Conservation (phyloP, 2,113 vertebrate species). For the Pteruthius melanotis region DNA sequence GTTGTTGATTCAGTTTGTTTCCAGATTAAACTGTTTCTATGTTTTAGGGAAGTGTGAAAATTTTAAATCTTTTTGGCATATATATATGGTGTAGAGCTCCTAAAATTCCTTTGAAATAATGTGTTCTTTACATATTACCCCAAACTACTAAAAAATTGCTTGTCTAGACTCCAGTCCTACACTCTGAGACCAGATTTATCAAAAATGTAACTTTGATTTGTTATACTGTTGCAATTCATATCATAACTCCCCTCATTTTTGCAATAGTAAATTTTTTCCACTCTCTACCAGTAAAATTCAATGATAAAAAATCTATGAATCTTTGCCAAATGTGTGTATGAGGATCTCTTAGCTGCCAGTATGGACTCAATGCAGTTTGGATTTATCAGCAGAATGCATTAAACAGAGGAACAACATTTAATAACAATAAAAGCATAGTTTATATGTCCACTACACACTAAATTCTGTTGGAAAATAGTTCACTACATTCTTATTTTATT, state of each 20-base stretch:
- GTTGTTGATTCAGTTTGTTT: neutral
- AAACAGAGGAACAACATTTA: neutral
- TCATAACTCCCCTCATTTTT: neutral
- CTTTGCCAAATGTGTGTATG: rapidly evolving
- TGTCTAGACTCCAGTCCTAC: neutral
- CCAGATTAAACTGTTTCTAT: rapidly evolving
- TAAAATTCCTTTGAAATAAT: neutral
- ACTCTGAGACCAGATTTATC: neutral
- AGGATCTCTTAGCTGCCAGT: neutral
- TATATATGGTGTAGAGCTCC: rapidly evolving
- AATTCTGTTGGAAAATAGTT: neutral
- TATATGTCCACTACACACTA: neutral
- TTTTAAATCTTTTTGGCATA: neutral
- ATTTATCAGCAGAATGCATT: neutral
- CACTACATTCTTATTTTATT: neutral
- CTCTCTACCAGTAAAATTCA: neutral
- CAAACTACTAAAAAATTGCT: neutral
- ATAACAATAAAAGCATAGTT: neutral
- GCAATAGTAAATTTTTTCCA: neutral
- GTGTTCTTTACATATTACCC: neutral
- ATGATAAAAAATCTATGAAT: neutral
- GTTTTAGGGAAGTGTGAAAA: neutral
- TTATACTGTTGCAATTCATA: neutral
- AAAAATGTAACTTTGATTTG: neutral
- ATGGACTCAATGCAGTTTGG: too few relatives aligned